Conservation (phyloP, 2,888 invertebrate genomes). For the Ormia ochracea region DNA sequence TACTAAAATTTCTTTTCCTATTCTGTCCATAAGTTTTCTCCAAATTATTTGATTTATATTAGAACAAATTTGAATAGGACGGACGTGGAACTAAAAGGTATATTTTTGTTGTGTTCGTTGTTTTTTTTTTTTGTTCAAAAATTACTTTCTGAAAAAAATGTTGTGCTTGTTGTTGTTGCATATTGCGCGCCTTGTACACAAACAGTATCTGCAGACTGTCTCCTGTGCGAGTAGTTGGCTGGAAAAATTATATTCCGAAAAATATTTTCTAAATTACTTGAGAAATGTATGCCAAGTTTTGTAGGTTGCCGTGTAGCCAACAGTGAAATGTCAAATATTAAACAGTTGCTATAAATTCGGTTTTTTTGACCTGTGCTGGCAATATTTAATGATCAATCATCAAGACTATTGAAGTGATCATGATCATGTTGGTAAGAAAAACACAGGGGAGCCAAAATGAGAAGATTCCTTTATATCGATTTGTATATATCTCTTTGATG, state of each 20-base stretch:
- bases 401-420: conserved; percentile 44
- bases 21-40: conserved; percentile 17
- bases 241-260: background rate
- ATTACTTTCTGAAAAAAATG: conserved; percentile 37
- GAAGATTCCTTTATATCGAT: conserved; percentile 46
- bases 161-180: conserved; percentile 4
- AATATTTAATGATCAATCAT: conserved; percentile 55
- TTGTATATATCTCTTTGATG: conserved; percentile 37
- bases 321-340: background rate
- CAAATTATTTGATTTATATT: conserved; percentile 40
- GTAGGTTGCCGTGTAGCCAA: conserved; percentile 36
- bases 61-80: conserved; percentile 35
- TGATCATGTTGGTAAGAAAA: conserved; percentile 4
- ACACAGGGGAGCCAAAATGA: background rate
- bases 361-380: conserved; percentile 9
- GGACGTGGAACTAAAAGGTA: conserved; percentile 20
- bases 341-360: conserved; percentile 40
- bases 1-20: background rate
- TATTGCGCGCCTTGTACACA: conserved; percentile 11
- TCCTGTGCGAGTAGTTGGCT: too few species aligned
- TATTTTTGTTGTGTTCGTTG: too few species aligned
- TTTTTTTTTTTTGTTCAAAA: conserved; percentile 18
- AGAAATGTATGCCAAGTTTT: conserved; percentile 61
- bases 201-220: background rate
- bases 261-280: conserved; percentile 11